phyloP scores from a whole-genome alignment of 2,797 vertebrate species.

The Clarias platycephalus region DNA sequence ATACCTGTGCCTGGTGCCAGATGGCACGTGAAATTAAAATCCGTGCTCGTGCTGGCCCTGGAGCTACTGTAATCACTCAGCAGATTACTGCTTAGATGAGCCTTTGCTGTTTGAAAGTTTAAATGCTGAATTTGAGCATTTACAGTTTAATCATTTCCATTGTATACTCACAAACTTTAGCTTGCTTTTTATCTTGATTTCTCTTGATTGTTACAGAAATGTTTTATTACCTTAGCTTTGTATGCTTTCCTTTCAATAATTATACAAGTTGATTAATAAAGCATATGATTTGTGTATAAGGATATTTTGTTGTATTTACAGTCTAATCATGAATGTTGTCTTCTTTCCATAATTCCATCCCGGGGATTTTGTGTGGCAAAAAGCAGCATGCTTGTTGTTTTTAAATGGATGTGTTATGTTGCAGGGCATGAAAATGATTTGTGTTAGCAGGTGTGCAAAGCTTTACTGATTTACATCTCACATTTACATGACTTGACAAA shows the following conservation, averaged over 20 bases:
- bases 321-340: background rate
- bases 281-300: background rate
- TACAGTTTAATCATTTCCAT: background rate
- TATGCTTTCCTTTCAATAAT: background rate
- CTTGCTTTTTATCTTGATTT: background rate
- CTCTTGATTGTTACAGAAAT: background rate
- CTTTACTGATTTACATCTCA: background rate
- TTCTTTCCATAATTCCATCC: background rate
- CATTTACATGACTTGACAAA: background rate
- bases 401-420: background rate
- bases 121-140: background rate
- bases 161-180: background rate
- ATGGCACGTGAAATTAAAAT: conserved; percentile 70
- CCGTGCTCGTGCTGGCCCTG: background rate
- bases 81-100: conserved; percentile 39
- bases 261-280: background rate
- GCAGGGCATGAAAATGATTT: background rate
- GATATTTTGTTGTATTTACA: background rate
- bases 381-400: background rate
- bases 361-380: background rate
- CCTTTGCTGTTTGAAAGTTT: background rate
- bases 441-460: background rate
- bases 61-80: conserved; percentile 56
- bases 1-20: conserved; percentile 69
- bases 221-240: background rate